These are phyloP conservation scores for Dicycla oo DNA, from an alignment of 2,888 invertebrate genomes.

Conservation along the genomic window DNA sequence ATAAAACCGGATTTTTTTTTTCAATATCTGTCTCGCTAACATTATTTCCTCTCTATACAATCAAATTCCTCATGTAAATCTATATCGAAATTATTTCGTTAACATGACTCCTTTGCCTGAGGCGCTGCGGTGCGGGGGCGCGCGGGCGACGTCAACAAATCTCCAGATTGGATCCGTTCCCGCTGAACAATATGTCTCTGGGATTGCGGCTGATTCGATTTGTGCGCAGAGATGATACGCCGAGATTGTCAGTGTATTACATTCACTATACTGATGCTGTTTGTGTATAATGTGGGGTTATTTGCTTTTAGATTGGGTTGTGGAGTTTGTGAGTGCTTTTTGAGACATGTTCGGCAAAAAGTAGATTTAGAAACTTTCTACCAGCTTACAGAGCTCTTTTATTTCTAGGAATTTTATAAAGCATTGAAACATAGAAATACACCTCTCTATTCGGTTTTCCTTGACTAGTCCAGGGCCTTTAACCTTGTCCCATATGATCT, in stretches of 20 bases:
- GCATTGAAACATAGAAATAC: too few relatives aligned
- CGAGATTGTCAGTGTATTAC: conserved; percentile 60
- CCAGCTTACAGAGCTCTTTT: neutral
- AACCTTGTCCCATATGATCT: too few relatives aligned
- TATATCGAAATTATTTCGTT: conserved; percentile 55
- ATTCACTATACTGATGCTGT: conserved; percentile 38
- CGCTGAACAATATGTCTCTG: conserved; percentile 68
- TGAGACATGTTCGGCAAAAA: neutral
- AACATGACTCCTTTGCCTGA: conserved; percentile 46
- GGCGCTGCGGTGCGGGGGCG: conserved; percentile 18
- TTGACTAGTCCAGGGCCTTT: too few relatives aligned
- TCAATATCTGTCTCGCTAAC: neutral
- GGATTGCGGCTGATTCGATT: conserved; percentile 73
- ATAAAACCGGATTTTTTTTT: too few relatives aligned
- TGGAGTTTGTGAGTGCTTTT: conserved; percentile 11
- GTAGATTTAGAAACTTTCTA: neutral
- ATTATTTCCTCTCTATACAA: neutral
- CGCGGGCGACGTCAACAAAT: conserved; percentile 38
- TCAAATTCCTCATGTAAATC: conserved; percentile 44
- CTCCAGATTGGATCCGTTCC: conserved; percentile 65
- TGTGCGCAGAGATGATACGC: conserved; percentile 64
- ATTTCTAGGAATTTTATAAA: neutral
- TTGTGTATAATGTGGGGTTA: conserved; percentile 32
- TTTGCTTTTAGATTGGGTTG: conserved; percentile 54
- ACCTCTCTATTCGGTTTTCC: too few relatives aligned